A percentile compares a stretch with the other conserved stretches of the same genome.
phyloP scores from a whole-genome alignment of 2,113 vertebrate species.

The Corythoichthys intestinalis region DNA sequence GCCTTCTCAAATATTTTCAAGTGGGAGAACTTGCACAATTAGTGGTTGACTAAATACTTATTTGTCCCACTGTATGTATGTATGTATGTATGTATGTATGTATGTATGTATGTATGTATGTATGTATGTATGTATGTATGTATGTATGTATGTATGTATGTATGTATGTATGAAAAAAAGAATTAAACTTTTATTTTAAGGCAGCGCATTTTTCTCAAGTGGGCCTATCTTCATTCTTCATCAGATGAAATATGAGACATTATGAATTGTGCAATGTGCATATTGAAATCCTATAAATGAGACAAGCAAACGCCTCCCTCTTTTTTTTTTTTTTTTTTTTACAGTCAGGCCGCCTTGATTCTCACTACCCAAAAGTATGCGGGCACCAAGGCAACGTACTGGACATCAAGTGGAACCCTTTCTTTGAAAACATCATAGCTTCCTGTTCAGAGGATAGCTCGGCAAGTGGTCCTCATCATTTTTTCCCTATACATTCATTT shows the following conservation, averaged over 20 bases:
- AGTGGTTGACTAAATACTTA: no score
- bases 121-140: no score
- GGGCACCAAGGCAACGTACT: constrained; percentile 95
- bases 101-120: no score
- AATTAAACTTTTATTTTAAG: constrained; percentile 14
- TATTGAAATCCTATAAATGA: background rate
- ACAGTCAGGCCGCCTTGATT: constrained; percentile 84
- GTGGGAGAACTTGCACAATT: no score
- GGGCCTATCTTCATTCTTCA: background rate
- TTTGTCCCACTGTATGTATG: no score
- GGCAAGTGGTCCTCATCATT: constrained; percentile 67
- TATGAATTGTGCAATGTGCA: background rate
- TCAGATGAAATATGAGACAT: background rate
- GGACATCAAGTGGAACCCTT: constrained; percentile 99
- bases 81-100: no score
- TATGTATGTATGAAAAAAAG: background rate
- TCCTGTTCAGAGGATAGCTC: constrained; percentile 96
- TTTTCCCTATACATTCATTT: background rate
- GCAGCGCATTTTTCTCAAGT: background rate
- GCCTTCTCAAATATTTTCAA: no score
- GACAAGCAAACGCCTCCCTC: background rate
- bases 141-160: no score
- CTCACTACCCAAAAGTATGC: constrained; percentile 91
- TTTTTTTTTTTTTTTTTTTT: constrained; percentile 7
- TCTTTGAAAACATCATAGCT: constrained; percentile 94